These are phyloP conservation scores for Ophion slaviceki DNA, from an alignment of 2,888 invertebrate species.

Conservation along the genomic window DNA sequence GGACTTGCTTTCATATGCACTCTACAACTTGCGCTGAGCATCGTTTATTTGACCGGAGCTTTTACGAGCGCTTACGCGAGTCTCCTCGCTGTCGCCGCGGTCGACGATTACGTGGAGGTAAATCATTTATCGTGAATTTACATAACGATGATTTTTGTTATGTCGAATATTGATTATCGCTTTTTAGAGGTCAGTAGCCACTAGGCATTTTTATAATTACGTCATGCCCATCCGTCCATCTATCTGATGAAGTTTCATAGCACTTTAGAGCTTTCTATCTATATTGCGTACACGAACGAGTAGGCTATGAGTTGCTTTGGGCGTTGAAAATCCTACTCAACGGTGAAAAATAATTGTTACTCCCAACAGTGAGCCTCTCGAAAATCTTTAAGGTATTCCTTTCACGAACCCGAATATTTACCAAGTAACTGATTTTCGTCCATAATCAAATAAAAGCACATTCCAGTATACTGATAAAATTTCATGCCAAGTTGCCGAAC, in stretches of 20 bases:
- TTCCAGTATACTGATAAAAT: too few relatives aligned
- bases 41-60: conserved; percentile 68
- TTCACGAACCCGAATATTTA: too few relatives aligned
- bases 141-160: not conserved
- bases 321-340: not conserved
- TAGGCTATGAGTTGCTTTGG: not conserved
- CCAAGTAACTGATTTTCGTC: too few relatives aligned
- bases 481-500: too few relatives aligned
- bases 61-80: conserved; percentile 69
- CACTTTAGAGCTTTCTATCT: not conserved
- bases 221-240: too few relatives aligned
- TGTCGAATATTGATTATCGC: not conserved
- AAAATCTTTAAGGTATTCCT: too few relatives aligned
- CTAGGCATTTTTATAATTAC: too few relatives aligned
- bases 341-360: not conserved
- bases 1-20: conserved; percentile 73
- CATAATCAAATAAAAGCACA: too few relatives aligned
- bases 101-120: conserved; percentile 73
- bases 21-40: conserved; percentile 70
- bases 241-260: not conserved
- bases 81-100: conserved; percentile 69
- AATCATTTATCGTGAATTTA: not conserved
- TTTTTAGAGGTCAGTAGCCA: not conserved
- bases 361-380: too few relatives aligned
- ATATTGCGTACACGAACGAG: not conserved